Evolutionary conservation across 2,888 invertebrate species (phyloP).

Genomic region (Drepanosiphum platanoidis): DNA sequence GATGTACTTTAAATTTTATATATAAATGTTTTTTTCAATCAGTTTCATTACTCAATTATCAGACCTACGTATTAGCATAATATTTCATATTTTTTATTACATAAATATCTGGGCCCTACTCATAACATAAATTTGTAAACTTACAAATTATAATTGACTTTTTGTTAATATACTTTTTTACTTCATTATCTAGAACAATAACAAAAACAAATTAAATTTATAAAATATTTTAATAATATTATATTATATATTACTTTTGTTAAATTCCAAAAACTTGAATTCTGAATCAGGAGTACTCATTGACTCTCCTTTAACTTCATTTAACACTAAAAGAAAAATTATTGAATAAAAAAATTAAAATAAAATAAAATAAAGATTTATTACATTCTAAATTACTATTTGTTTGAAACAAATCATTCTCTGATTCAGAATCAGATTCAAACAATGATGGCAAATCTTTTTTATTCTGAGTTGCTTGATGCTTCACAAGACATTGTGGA

Average conservation of each 20-base stretch:
- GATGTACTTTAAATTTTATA: too few species aligned
- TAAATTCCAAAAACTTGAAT: neutral
- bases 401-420: neutral
- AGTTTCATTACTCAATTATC: too few species aligned
- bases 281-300: neutral
- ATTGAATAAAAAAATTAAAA: slow-evolving; percentile 3
- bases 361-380: slow-evolving; percentile 15
- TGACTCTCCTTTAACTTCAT: neutral
- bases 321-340: neutral
- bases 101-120: too few species aligned
- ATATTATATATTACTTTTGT: slow-evolving; percentile 33
- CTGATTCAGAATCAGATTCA: slow-evolving; percentile 54
- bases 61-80: too few species aligned
- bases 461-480: neutral
- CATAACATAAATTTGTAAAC: neutral
- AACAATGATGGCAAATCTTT: slow-evolving; percentile 34
- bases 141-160: slow-evolving; percentile 30
- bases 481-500: neutral
- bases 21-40: too few species aligned
- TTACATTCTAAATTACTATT: neutral
- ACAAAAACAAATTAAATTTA: neutral
- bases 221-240: neutral
- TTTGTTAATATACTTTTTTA: slow-evolving; percentile 50
- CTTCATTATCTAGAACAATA: slow-evolving; percentile 23
- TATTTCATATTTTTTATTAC: too few species aligned